These are phyloP conservation scores for Anoncus sp. DNA, from an alignment of 2,888 invertebrate genomes.

Conservation along the genomic window DNA sequence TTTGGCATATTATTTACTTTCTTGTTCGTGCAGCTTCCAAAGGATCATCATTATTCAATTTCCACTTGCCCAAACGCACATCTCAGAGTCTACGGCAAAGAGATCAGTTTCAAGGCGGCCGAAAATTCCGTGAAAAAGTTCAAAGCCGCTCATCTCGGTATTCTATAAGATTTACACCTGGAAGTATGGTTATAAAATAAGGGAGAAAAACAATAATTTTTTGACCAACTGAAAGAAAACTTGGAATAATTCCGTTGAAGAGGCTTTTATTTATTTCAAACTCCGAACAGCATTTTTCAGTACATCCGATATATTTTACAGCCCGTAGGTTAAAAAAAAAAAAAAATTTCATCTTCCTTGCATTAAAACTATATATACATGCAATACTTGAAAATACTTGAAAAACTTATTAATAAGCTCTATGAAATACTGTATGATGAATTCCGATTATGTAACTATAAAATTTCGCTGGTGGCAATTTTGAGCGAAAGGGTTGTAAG, in stretches of 20 bases:
- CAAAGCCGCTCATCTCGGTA: slow-evolving; percentile 87
- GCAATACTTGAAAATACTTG: too few species aligned
- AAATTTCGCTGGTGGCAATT: too few species aligned
- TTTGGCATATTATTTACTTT: too few species aligned
- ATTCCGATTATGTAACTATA: too few species aligned
- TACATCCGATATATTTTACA: slow-evolving; percentile 73
- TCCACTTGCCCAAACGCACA: slow-evolving; percentile 86
- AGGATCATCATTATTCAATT: slow-evolving; percentile 90
- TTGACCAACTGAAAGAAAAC: slow-evolving; percentile 24
- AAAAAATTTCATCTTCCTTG: too few species aligned
- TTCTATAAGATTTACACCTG: slow-evolving; percentile 83
- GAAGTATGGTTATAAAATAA: slow-evolving; percentile 47
- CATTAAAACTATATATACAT: too few species aligned
- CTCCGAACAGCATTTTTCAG: slow-evolving; percentile 71
- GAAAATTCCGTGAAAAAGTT: slow-evolving; percentile 93
- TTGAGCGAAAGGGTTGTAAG: too few species aligned
- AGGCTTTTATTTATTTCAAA: slow-evolving; percentile 74
- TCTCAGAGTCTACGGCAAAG: slow-evolving; percentile 92
- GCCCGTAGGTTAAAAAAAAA: too few species aligned
- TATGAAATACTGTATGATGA: too few species aligned
- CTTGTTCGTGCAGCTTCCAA: slow-evolving; percentile 94
- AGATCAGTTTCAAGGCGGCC: slow-evolving; percentile 90
- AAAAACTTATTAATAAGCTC: too few species aligned
- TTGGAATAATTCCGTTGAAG: slow-evolving; percentile 58
- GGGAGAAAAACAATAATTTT: slow-evolving; percentile 26